Evolutionary conservation across 2,888 invertebrate genomes (phyloP), one percentile per base, ranked within the genome.

Genomic region (Chloroclysta siterata): DNA sequence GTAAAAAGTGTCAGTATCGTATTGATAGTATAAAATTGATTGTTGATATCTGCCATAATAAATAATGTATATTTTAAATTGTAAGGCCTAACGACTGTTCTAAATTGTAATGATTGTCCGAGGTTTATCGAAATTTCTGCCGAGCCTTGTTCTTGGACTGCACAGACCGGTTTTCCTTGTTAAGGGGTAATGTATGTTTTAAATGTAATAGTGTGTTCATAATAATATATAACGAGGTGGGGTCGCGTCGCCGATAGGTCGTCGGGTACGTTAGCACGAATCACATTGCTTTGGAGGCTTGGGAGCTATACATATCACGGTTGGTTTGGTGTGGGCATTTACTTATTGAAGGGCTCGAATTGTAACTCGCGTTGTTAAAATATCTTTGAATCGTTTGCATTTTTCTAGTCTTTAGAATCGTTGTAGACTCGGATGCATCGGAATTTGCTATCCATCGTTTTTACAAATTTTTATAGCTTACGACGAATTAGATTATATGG

Each of bases 31-130:
- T 84, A 87, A 71, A 89, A 89, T 87, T 87, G 83, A 87, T 90
- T 89, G 91, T 93, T 90, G 87, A 91, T 89, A 90, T 91, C 88
- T 92, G 92, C 92, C 92, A 92, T 93, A 92, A 90, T 91, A 88
- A 88, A 79, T 87, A 88, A 86, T 91, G 90, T 92, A 92, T 78
- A 90, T 90, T 90, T 79, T 88, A 87, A 84, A 83, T 85, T 78
- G 82, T 92, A 89, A 90, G 91, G 72, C 90, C 92, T 91, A 90
- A 90, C 89, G 90, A 90, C 90, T 92, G 90, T 91, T 87, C 85
- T 89, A 87, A 85, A 83, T 85, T 89, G 82, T 86, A 83, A 83
- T 84, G 85, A 85, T 87, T 87, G 83, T 81, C 79, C 77, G 82
- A 81, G 79, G 78, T 81, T 78, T 82, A 75, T 80, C 68, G 74